Conservation (phyloP, 2,888 invertebrate species). For the Cyaniris semiargus region DNA sequence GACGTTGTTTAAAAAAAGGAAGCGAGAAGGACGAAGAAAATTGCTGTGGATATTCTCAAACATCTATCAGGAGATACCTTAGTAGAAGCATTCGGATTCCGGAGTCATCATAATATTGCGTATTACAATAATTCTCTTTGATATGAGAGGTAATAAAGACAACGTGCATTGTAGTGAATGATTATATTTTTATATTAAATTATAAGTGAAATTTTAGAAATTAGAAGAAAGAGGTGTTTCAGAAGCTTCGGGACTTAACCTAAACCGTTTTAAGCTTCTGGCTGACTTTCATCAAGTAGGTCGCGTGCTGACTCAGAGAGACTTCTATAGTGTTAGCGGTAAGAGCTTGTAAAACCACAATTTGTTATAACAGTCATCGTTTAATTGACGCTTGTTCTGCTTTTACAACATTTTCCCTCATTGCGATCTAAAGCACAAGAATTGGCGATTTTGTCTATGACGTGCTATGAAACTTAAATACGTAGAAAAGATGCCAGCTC, state of each 20-base stretch:
- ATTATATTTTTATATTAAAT: too few relatives aligned
- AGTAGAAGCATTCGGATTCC: too few relatives aligned
- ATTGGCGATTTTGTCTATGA: not conserved
- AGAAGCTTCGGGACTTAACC: not conserved
- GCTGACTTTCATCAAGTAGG: not conserved
- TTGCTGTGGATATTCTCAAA: too few relatives aligned
- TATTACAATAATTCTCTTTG: too few relatives aligned
- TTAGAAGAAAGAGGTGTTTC: too few relatives aligned
- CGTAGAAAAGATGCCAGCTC: not conserved
- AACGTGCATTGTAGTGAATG: too few relatives aligned
- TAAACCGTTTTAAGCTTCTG: not conserved
- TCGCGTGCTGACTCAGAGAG: not conserved
- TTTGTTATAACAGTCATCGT: conserved; percentile 35
- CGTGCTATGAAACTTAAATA: not conserved
- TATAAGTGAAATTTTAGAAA: too few relatives aligned
- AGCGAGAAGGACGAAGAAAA: not conserved
- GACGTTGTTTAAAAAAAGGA: not conserved
- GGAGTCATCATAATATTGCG: too few relatives aligned
- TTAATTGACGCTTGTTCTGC: conserved; percentile 43
- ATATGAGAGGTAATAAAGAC: too few relatives aligned
- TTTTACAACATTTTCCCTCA: conserved; percentile 36
- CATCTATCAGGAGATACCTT: too few relatives aligned
- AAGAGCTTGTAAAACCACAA: conserved; percentile 41
- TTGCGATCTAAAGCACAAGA: conserved; percentile 17
- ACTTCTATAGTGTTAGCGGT: not conserved